Evolutionary conservation across 2,797 vertebrate species (phyloP).

Genomic region (Acanthopagrus latus): DNA sequence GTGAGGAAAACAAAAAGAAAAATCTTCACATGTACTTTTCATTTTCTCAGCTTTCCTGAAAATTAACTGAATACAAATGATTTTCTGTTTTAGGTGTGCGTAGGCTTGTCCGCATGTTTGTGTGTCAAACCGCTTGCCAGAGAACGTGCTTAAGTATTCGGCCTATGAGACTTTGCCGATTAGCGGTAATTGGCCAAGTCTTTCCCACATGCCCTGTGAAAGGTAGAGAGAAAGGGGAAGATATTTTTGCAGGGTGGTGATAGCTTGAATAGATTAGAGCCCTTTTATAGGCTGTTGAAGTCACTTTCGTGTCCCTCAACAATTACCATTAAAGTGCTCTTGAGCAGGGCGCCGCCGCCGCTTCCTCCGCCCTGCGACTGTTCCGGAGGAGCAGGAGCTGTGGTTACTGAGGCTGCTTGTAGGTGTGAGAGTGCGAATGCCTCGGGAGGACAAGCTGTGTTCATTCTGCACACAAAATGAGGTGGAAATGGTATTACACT

Average conservation of each 20-base stretch:
- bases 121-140: not conserved
- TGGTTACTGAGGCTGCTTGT: slow-evolving; percentile 22
- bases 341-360: not conserved
- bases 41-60: not conserved
- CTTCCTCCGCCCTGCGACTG: slow-evolving; percentile 9
- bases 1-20: too few species aligned
- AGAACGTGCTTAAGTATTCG: not conserved
- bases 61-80: not conserved
- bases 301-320: slow-evolving; percentile 45
- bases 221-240: not conserved
- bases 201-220: slow-evolving; percentile 29
- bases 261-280: slow-evolving; percentile 27
- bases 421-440: slow-evolving; percentile 47
- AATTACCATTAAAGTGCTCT: slow-evolving; percentile 59
- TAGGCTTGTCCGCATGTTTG: not conserved
- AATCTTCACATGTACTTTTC: not conserved
- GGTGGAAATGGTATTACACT: slow-evolving; percentile 53
- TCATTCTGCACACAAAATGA: slow-evolving; percentile 46
- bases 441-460: slow-evolving; percentile 39
- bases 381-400: slow-evolving; percentile 31
- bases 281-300: slow-evolving; percentile 40
- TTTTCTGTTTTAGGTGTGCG: not conserved
- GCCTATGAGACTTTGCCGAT: slow-evolving; percentile 27
- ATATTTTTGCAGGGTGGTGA: slow-evolving; percentile 1
- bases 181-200: slow-evolving; percentile 50